phyloP scores from a whole-genome alignment of 1,140 invertebrate genomes.

The Samia ricini region DNA sequence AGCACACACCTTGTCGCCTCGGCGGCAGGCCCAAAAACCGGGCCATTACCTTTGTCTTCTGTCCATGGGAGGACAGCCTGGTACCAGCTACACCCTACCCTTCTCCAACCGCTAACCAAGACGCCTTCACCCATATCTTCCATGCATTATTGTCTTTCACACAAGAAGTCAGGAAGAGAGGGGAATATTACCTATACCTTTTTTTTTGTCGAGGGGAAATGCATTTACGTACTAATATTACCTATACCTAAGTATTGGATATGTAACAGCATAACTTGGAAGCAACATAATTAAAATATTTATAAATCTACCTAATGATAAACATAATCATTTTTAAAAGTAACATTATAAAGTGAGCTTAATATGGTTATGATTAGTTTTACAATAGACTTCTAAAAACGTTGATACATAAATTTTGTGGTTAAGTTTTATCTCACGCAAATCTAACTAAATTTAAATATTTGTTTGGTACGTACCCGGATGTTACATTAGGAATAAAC shows the following conservation, averaged over 20 bases:
- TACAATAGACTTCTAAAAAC: neutral
- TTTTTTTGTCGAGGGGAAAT: too few species aligned
- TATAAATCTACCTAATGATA: neutral
- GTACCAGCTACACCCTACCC: too few species aligned
- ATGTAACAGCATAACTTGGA: neutral
- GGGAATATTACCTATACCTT: too few species aligned
- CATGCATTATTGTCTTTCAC: too few species aligned
- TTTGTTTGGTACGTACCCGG: neutral
- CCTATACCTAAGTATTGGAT: neutral
- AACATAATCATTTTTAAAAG: neutral
- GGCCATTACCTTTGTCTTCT: too few species aligned
- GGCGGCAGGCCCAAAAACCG: too few species aligned
- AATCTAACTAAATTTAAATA: neutral
- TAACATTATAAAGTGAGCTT: neutral
- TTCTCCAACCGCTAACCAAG: too few species aligned
- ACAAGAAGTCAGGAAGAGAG: too few species aligned
- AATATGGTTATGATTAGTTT: neutral
- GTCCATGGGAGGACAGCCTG: too few species aligned
- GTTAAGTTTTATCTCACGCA: neutral
- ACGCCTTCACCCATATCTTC: too few species aligned
- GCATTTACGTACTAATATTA: neutral
- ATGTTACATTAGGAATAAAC: neutral
- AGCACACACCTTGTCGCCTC: too few species aligned
- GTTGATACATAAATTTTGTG: neutral
- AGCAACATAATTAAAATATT: conserved; percentile 1